Percentiles rank a stretch among this genome's conserved stretches.
These are phyloP conservation scores for Haliaeetus leucogaster DNA, from an alignment of 2,113 vertebrate species.

Conservation along the genomic window DNA sequence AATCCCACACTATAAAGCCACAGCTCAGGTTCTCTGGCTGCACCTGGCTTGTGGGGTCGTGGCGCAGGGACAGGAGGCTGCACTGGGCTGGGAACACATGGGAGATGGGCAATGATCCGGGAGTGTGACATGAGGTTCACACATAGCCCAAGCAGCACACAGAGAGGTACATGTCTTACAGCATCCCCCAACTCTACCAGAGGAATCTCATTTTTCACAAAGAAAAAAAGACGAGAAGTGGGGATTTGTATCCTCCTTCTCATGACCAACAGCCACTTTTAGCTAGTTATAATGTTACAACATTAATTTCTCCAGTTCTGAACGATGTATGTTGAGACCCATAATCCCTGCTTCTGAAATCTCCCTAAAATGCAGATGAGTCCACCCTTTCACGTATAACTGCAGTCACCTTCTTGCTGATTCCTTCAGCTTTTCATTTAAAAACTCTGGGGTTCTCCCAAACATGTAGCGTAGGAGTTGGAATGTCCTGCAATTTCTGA, in stretches of 20 bases:
- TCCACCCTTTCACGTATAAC: neutral
- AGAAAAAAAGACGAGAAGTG: neutral
- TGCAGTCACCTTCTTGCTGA: neutral
- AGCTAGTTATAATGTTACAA: neutral
- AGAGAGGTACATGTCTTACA: accelerated
- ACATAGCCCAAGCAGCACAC: neutral
- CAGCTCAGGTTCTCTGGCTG: neutral
- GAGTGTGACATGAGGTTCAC: neutral
- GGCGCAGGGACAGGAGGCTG: neutral
- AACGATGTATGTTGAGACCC: neutral
- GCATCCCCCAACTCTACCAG: neutral
- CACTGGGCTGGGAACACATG: neutral
- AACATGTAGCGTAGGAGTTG: neutral
- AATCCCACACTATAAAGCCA: neutral
- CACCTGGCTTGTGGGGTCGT: accelerated
- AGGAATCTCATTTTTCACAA: neutral
- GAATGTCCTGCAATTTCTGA: neutral
- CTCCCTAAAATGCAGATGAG: neutral
- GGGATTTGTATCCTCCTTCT: neutral
- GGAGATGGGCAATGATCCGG: neutral
- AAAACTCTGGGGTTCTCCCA: neutral
- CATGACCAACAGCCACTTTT: neutral
- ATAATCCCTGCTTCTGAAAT: neutral
- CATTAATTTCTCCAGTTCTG: neutral
- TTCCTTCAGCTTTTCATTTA: neutral